Evolutionary conservation across 2,113 vertebrate genomes (phyloP).

Genomic region (Prolemur simus): DNA sequence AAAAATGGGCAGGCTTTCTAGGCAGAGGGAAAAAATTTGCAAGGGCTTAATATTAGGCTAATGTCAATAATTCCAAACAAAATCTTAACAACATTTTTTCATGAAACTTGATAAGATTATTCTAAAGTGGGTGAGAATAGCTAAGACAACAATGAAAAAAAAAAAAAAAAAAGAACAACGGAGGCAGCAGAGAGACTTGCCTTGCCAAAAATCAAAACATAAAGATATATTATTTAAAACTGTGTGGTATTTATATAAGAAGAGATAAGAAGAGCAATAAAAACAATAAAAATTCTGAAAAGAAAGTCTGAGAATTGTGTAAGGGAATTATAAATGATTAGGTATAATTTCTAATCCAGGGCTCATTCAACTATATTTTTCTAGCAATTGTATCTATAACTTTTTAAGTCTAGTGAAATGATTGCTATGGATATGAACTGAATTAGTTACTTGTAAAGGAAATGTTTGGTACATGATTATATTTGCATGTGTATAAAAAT

Average conservation of each 20-base stretch:
- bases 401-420: not conserved
- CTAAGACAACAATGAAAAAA: constrained; percentile 1
- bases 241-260: constrained; percentile 13
- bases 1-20: not conserved
- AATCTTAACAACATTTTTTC: constrained; percentile 39
- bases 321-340: not conserved
- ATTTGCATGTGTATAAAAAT: constrained; percentile 23
- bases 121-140: constrained; percentile 14
- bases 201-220: not conserved
- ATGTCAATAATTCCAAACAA: not conserved
- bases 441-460: constrained; percentile 5
- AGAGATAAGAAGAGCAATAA: not conserved
- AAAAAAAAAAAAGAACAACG: not conserved
- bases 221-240: constrained; percentile 15
- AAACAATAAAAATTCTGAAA: not conserved
- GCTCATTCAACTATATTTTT: not conserved
- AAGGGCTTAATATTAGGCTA: not conserved
- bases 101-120: constrained; percentile 21
- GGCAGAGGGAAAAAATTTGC: not conserved
- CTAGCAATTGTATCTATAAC: not conserved
- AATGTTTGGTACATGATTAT: not conserved
- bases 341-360: not conserved
- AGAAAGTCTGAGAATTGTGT: not conserved
- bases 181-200: not conserved
- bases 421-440: not conserved